These are phyloP conservation scores for Cynodonichthys magdalenae DNA, from an alignment of 2,797 vertebrate species.

Conservation along the genomic window DNA sequence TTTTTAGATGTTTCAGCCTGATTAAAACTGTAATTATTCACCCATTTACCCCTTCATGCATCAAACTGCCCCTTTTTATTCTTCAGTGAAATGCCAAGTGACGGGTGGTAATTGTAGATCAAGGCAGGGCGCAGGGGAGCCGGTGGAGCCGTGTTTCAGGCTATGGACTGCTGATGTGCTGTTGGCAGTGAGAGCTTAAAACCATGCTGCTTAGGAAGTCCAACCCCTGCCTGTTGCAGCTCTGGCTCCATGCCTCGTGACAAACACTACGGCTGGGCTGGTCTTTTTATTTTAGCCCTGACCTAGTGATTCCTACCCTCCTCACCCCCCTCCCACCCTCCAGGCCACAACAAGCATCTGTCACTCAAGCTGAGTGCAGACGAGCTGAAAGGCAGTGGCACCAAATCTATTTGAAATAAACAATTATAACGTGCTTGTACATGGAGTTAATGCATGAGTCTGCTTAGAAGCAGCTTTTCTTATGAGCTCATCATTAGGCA, in stretches of 20 bases:
- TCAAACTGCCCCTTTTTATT: slow-evolving; percentile 57
- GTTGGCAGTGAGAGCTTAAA: slow-evolving; percentile 41
- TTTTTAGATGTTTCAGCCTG: slow-evolving; percentile 58
- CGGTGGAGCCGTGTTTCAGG: slow-evolving; percentile 21
- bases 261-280: slow-evolving; percentile 26
- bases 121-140: slow-evolving; percentile 49
- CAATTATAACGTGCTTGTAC: slow-evolving; percentile 53
- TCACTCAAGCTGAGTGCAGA: slow-evolving; percentile 58
- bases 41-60: slow-evolving; percentile 62
- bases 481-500: slow-evolving; percentile 45
- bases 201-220: slow-evolving; percentile 39
- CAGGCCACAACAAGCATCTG: slow-evolving; percentile 31
- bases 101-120: slow-evolving; percentile 74
- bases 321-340: slow-evolving; percentile 1
- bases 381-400: slow-evolving; percentile 48
- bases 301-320: slow-evolving; percentile 58
- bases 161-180: slow-evolving; percentile 40
- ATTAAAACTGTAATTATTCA: slow-evolving; percentile 74
- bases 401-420: slow-evolving; percentile 65
- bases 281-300: slow-evolving; percentile 51
- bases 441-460: slow-evolving; percentile 38
- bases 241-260: slow-evolving; percentile 35
- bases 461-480: slow-evolving; percentile 31
- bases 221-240: slow-evolving; percentile 24
- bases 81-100: slow-evolving; percentile 60